Evolutionary conservation across 2,888 invertebrate species (phyloP).

Genomic region (Scaptomyza tumidula): DNA sequence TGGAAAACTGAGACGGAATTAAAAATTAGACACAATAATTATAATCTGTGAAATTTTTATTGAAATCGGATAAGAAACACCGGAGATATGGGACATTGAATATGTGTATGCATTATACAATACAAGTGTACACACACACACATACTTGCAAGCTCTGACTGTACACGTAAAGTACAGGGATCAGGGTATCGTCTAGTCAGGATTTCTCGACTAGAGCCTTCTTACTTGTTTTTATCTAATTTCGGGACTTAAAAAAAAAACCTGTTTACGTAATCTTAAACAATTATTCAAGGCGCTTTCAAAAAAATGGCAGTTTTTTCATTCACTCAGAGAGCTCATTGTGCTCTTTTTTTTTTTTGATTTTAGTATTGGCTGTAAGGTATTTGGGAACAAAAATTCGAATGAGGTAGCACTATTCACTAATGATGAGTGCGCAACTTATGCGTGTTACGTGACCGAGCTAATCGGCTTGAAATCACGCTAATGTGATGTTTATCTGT

Average conservation of each 20-base stretch:
- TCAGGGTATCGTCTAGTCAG: no score
- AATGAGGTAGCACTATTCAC: constrained; percentile 45
- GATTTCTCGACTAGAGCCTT: no score
- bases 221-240: no score
- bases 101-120: no score
- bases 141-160: no score
- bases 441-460: constrained; percentile 13
- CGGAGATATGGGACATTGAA: no score
- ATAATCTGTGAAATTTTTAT: no score
- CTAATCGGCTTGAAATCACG: constrained; percentile 71
- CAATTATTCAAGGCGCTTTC: neutral
- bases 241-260: neutral
- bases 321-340: neutral
- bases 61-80: no score
- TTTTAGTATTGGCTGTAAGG: neutral
- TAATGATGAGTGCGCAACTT: constrained; percentile 56
- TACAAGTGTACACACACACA: no score
- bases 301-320: neutral
- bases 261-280: neutral
- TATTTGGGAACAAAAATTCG: neutral
- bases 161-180: no score
- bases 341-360: neutral
- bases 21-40: no score
- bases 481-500: constrained; percentile 73
- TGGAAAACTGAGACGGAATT: no score